Evolutionary conservation across 2,888 invertebrate species (phyloP).

Genomic region (Lymantria dispar): DNA sequence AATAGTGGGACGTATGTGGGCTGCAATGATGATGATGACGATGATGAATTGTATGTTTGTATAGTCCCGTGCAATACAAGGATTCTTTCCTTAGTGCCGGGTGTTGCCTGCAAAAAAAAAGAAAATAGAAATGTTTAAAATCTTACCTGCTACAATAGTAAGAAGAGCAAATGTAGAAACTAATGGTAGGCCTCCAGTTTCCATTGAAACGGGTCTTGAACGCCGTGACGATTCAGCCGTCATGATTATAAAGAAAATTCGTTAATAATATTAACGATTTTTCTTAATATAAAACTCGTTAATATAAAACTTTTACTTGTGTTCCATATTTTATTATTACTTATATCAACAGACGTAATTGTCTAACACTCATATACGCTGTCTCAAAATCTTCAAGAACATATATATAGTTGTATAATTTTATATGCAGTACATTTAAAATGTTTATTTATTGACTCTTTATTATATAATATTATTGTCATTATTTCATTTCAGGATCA

Average conservation of each 20-base stretch:
- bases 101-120: too few species aligned
- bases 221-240: constrained; percentile 54
- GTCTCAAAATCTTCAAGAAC: constrained; percentile 28
- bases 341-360: background rate
- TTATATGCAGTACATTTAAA: constrained; percentile 15
- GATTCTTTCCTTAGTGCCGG: too few species aligned
- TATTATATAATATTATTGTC: constrained; percentile 35
- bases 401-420: constrained; percentile 13
- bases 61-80: too few species aligned
- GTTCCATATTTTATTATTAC: background rate
- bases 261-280: too few species aligned
- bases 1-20: too few species aligned
- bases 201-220: constrained; percentile 62
- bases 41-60: too few species aligned
- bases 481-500: constrained; percentile 38
- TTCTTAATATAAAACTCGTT: too few species aligned
- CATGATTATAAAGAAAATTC: constrained; percentile 60
- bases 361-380: constrained; percentile 20
- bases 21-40: too few species aligned
- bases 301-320: constrained; percentile 26
- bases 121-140: too few species aligned
- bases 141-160: constrained; percentile 74
- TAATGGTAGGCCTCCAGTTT: constrained; percentile 68
- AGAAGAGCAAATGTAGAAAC: constrained; percentile 75
- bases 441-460: constrained; percentile 40